These are phyloP conservation scores for Chaetodon trifascialis DNA, from an alignment of 2,113 vertebrate genomes.

Conservation along the genomic window DNA sequence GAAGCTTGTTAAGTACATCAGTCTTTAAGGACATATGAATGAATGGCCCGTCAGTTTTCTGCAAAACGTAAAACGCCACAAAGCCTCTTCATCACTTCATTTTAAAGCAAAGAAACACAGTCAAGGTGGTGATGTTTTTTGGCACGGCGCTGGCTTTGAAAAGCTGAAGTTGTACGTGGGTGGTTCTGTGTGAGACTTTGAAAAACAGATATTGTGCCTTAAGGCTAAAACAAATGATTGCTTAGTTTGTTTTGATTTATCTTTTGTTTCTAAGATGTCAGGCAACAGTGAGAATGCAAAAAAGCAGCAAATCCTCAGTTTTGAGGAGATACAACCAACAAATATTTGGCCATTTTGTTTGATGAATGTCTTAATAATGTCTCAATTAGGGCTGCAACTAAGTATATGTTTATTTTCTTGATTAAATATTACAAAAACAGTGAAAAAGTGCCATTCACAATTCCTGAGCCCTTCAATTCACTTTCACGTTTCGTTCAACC, in stretches of 20 bases:
- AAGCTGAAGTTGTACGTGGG: background rate
- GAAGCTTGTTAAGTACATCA: constrained; percentile 2
- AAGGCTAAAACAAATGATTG: background rate
- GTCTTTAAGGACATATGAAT: background rate
- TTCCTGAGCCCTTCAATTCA: background rate
- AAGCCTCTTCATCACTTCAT: background rate
- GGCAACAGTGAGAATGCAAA: background rate
- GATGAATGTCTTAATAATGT: background rate
- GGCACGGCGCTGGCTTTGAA: background rate
- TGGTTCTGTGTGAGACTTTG: background rate
- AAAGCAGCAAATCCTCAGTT: background rate
- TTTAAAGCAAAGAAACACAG: background rate
- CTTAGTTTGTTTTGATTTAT: background rate
- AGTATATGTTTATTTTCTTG: background rate
- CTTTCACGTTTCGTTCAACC: background rate
- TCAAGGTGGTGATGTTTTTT: background rate
- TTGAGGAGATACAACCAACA: background rate
- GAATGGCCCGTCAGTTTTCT: background rate
- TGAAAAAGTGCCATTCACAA: background rate
- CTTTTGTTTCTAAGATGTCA: background rate
- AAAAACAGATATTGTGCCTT: background rate
- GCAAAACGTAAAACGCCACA: background rate
- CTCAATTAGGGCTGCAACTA: too few species aligned
- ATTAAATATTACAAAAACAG: background rate
- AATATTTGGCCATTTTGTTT: too few species aligned